Percentiles rank a stretch among this genome's conserved stretches.
Evolutionary conservation across 2,888 invertebrate genomes (phyloP).

Genomic region (Drosophila parthenogenetica): DNA sequence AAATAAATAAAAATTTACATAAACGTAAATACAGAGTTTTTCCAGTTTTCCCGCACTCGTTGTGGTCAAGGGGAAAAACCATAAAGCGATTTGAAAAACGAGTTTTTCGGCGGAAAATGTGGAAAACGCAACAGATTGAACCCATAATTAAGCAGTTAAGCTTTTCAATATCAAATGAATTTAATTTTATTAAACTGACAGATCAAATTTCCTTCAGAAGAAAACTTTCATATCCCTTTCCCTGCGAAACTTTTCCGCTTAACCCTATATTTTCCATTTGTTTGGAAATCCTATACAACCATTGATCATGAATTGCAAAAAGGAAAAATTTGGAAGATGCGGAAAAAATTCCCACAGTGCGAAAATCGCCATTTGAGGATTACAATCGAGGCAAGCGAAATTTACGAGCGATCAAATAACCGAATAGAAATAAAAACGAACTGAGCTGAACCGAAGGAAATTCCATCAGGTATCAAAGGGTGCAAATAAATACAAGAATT

Average conservation of each 20-base stretch:
- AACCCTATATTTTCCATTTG: constrained; percentile 37
- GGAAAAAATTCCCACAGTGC: constrained; percentile 71
- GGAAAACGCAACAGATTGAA: constrained; percentile 39
- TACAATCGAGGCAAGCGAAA: constrained; percentile 57
- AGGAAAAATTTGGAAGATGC: constrained; percentile 36
- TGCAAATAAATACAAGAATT: constrained; percentile 68
- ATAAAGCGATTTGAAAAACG: constrained; percentile 49
- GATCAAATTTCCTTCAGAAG: constrained; percentile 26
- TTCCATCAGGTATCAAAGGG: constrained; percentile 77
- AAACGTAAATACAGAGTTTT: constrained; percentile 41
- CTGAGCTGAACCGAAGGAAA: constrained; percentile 10
- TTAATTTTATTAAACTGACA: constrained; percentile 13
- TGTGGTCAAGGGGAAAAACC: constrained; percentile 54
- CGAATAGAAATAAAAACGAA: constrained; percentile 16
- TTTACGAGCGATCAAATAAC: constrained; percentile 83
- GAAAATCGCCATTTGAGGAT: constrained; percentile 65
- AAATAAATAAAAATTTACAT: constrained; percentile 46
- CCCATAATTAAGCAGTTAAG: constrained; percentile 53
- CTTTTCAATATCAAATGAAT: constrained; percentile 7
- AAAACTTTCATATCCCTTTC: constrained; percentile 36
- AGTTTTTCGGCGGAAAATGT: constrained; percentile 55
- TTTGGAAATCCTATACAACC: constrained; percentile 62
- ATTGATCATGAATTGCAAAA: constrained; percentile 61
- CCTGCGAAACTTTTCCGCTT: constrained; percentile 26
- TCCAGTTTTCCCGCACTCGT: constrained; percentile 27